Evolutionary conservation across 1,140 invertebrate species (phyloP).

Genomic region (Nixonia krombeini): DNA sequence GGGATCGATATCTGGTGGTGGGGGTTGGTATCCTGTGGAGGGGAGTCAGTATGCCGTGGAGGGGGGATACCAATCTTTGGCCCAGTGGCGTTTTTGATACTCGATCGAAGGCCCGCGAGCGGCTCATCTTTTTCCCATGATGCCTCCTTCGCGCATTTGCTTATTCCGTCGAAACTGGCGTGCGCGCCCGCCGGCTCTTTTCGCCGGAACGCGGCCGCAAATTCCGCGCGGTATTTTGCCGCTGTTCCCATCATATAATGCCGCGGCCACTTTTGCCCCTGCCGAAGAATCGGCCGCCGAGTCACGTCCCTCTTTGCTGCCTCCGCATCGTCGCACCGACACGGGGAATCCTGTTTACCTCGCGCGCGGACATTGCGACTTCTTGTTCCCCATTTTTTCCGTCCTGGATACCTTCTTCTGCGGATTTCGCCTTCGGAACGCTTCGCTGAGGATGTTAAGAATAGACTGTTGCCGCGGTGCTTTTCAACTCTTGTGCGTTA

Average conservation of each 20-base stretch:
- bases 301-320: constrained; percentile 12
- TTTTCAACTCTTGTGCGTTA: too few relatives aligned
- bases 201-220: constrained; percentile 30
- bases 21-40: too few relatives aligned
- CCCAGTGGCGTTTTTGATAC: too few relatives aligned
- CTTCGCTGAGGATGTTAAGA: too few relatives aligned
- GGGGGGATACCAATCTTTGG: too few relatives aligned
- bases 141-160: constrained; percentile 6
- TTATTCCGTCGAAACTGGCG: constrained; percentile 10
- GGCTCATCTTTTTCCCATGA: constrained; percentile 9
- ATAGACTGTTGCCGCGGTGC: too few relatives aligned
- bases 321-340: background rate
- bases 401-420: constrained; percentile 11
- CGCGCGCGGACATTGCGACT: background rate
- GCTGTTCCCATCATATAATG: constrained; percentile 60
- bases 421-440: constrained; percentile 24
- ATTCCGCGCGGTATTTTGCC: constrained; percentile 54
- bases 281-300: background rate
- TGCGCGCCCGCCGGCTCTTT: constrained; percentile 11
- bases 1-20: too few relatives aligned
- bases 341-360: background rate
- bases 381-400: background rate
- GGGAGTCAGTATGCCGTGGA: too few relatives aligned
- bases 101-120: constrained; percentile 1
- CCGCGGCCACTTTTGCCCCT: constrained; percentile 49